Percentiles rank a stretch among this genome's conserved stretches.
These are phyloP conservation scores for Arizona elegans DNA, from an alignment of 2,113 vertebrate genomes.

Conservation along the genomic window DNA sequence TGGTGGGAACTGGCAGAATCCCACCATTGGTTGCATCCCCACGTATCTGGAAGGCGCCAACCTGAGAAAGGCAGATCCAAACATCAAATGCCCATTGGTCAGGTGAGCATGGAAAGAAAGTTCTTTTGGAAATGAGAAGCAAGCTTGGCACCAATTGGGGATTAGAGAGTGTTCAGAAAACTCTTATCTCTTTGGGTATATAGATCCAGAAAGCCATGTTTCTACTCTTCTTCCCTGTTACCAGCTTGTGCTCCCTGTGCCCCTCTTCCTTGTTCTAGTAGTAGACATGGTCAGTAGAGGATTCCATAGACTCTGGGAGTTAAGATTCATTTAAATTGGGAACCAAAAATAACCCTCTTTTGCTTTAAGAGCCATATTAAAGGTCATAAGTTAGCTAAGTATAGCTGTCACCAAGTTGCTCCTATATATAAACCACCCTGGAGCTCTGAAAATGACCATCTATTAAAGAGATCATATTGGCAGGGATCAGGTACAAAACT, in stretches of 20 bases:
- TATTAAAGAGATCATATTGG: conserved; percentile 34
- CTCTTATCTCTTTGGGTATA: background rate
- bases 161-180: background rate
- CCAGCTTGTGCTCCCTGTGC: background rate
- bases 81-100: background rate
- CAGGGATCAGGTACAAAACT: background rate
- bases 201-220: background rate
- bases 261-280: background rate
- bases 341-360: conserved; percentile 52
- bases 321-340: conserved; percentile 38
- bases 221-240: background rate
- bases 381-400: conserved; percentile 77
- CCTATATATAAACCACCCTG: conserved; percentile 64
- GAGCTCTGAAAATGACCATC: conserved; percentile 45
- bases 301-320: background rate
- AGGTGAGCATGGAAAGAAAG: background rate
- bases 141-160: background rate
- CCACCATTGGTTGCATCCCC: background rate
- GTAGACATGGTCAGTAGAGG: background rate
- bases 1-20: too few species aligned
- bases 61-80: background rate
- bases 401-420: conserved; percentile 66
- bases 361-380: conserved; percentile 51
- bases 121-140: background rate
- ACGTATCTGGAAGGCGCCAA: background rate